phyloP scores from a whole-genome alignment of 2,888 invertebrate genomes.

The Asteroscopus sphinx region DNA sequence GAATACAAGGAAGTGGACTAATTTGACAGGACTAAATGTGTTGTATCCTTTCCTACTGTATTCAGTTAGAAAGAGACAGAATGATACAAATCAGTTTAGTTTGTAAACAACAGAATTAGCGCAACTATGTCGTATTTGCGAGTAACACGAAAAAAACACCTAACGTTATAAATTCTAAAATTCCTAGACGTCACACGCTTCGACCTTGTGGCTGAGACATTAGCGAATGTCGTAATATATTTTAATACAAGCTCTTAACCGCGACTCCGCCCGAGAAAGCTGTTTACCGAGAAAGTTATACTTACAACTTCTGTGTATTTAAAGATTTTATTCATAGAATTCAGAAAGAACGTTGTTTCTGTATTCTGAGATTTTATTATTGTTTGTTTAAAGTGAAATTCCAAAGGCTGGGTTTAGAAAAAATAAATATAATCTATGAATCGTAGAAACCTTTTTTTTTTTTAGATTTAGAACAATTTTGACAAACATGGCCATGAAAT shows the following conservation, averaged over 20 bases:
- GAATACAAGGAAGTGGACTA: too few relatives aligned
- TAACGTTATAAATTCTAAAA: conserved; percentile 20
- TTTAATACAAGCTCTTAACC: conserved; percentile 16
- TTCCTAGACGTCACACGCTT: conserved; percentile 29
- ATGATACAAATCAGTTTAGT: too few relatives aligned
- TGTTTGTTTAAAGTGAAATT: conserved; percentile 6
- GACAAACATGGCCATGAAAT: too few relatives aligned
- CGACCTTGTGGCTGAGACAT: conserved; percentile 37
- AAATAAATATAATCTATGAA: background rate
- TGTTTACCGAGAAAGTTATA: conserved; percentile 25
- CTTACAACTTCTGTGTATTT: background rate
- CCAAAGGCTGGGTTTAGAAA: background rate
- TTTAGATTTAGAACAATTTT: too few relatives aligned
- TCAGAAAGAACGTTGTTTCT: too few relatives aligned
- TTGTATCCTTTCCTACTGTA: too few relatives aligned
- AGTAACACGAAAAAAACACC: conserved; percentile 12
- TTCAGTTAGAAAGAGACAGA: too few relatives aligned
- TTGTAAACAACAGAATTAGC: too few relatives aligned
- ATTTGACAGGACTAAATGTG: too few relatives aligned
- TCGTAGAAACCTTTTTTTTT: too few relatives aligned
- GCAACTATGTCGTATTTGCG: background rate
- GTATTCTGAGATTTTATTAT: conserved; percentile 1
- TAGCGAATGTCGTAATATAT: conserved; percentile 16
- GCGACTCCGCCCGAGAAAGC: conserved; percentile 26
- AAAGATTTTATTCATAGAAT: too few relatives aligned